A percentile compares a stretch with the other conserved stretches of the same genome.
phyloP scores from a whole-genome alignment of 2,113 vertebrate genomes.

The Seriola quinqueradiata region DNA sequence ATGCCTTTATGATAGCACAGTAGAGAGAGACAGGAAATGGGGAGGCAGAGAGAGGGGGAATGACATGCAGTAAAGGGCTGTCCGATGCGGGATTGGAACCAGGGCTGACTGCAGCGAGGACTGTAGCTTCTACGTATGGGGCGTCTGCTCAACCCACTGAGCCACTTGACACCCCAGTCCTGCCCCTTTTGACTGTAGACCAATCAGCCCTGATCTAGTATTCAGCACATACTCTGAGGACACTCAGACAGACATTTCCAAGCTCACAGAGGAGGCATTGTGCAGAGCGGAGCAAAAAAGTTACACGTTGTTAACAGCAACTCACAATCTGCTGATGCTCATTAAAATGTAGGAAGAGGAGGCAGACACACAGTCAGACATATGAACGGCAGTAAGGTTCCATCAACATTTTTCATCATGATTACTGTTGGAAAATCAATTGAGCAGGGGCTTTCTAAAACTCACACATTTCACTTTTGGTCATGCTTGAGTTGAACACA shows the following conservation, averaged over 20 bases:
- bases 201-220: slow-evolving; percentile 29
- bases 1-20: too few species aligned
- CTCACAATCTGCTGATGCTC: slow-evolving; percentile 49
- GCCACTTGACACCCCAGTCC: not conserved
- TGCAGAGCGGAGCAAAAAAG: slow-evolving; percentile 17
- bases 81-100: too few species aligned
- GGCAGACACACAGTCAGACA: not conserved
- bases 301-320: slow-evolving; percentile 29
- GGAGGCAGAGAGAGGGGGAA: too few species aligned
- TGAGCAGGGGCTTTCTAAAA: not conserved
- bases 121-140: too few species aligned
- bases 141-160: too few species aligned
- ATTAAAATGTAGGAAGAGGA: slow-evolving; percentile 32
- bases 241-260: not conserved
- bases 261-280: slow-evolving; percentile 61
- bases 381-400: not conserved
- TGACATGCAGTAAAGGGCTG: too few species aligned
- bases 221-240: slow-evolving; percentile 28
- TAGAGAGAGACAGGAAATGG: too few species aligned
- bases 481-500: not conserved
- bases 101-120: too few species aligned
- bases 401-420: not conserved
- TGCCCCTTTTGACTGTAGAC: not conserved
- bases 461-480: not conserved
- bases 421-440: not conserved